Base-by-base conservation (phyloP, 2,888 invertebrate genomes). In the Synergus gifuensis region DNA sequence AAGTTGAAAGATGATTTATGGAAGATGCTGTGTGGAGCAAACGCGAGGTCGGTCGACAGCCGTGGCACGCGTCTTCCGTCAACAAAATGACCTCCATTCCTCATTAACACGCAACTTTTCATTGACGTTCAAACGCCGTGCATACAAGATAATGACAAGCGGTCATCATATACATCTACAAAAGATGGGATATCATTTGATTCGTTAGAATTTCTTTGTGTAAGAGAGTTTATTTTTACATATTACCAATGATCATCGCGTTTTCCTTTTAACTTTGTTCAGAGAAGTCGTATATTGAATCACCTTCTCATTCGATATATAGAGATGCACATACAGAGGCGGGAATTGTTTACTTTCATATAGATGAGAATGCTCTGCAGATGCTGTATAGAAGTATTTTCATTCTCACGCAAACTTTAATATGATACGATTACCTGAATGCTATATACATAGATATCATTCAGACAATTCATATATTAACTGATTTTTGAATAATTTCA, bases 71-170 rank as follows among this genome's bases (percentile, higher is more conserved):
- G 54, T 36, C 73, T 73, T 73, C 73, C 73, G 73, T 73, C 54
- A 73, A 73, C 73, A 73, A 73, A 73, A 73, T 54, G 73, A 73
- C 73, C 73, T 73, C 54, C 54, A 73, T 73, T 54, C n/a, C 73
- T 73, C 73, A 49, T 73, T 54, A 73, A 18, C 54, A 73, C 73
- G 36, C 73, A 28, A 54, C 36, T 54, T 73, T 49, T 54, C 73
- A 73, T 73, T 73, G 73, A 28, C 73, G 36, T 54, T 36, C 12
- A 54, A 54, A 73, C 54, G 73, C 54, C 54, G n/a, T 54, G 73
- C 73, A 73, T 73, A 73, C 54, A n/a, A 73, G 73, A 73, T 73
- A 28, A 49, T 28, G 69, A 69, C 49, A 49, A 28, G 0, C 46
- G 28, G 16, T 69, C 36, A 73, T 54, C 54, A 73, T 54, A 16